phyloP scores from a whole-genome alignment of 2,888 invertebrate genomes.

The Eurois occulta region DNA sequence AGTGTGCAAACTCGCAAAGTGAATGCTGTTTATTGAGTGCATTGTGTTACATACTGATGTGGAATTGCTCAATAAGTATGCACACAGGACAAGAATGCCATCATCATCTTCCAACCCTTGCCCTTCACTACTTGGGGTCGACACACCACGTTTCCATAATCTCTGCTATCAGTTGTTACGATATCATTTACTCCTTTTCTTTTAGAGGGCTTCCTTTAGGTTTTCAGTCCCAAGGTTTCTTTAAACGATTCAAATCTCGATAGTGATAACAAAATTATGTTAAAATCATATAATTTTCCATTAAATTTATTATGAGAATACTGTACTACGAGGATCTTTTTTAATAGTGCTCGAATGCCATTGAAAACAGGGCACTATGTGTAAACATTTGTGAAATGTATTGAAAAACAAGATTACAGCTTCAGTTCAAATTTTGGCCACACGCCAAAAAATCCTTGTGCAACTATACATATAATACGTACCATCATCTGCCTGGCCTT shows the following conservation, averaged over 20 bases:
- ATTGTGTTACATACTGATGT: not conserved
- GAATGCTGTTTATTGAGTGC: not conserved
- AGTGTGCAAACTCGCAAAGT: slow-evolving; percentile 8
- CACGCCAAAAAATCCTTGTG: not conserved
- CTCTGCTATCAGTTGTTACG: not conserved
- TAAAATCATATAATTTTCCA: no score
- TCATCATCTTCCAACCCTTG: not conserved
- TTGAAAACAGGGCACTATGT: no score
- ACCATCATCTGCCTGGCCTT: not conserved
- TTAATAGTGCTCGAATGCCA: no score
- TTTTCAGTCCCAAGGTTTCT: not conserved
- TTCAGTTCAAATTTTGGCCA: not conserved
- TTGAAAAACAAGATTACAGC: not conserved
- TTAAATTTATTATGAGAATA: no score
- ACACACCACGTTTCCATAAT: not conserved
- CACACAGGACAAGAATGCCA: not conserved
- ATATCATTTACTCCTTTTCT: not conserved
- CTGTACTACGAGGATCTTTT: no score
- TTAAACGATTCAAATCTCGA: not conserved
- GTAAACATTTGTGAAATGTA: not conserved
- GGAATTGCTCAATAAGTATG: not conserved
- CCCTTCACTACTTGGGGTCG: no score
- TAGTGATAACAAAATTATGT: not conserved
- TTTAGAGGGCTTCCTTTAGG: no score
- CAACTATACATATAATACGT: not conserved